Percentiles rank a stretch among this genome's conserved stretches.
phyloP scores from a whole-genome alignment of 2,113 vertebrate genomes.

The Malaclemys terrapin region DNA sequence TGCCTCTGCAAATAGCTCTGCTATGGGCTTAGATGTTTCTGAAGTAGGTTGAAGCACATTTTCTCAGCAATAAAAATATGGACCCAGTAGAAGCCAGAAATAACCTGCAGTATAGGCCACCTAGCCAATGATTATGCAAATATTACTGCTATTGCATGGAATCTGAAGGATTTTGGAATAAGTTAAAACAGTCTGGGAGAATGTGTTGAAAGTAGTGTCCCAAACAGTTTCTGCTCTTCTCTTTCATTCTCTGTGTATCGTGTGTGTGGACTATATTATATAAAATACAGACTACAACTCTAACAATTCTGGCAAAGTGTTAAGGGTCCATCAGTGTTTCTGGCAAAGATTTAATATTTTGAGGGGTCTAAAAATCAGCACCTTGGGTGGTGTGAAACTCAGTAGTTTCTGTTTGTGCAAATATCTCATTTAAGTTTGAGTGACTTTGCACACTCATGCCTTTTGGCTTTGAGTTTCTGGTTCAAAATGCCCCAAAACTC shows the following conservation, averaged over 20 bases:
- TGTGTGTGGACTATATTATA: background rate
- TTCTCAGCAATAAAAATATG: conserved; percentile 4
- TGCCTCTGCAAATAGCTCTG: background rate
- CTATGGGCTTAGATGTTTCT: background rate
- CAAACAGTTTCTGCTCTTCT: conserved; percentile 6
- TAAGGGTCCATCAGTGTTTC: background rate
- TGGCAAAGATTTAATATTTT: background rate
- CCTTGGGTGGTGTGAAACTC: background rate
- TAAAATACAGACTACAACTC: background rate
- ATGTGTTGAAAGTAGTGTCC: background rate
- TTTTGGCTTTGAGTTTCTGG: background rate
- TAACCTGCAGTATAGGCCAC: background rate
- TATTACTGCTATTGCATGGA: conserved; percentile 35
- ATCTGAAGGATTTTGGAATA: conserved; percentile 17
- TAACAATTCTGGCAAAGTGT: background rate
- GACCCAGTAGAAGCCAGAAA: background rate
- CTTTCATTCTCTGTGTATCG: background rate
- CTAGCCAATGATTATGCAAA: background rate
- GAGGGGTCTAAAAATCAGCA: background rate
- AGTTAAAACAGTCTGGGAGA: conserved; percentile 40
- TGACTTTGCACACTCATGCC: background rate
- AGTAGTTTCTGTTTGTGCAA: background rate
- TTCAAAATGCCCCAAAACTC: background rate
- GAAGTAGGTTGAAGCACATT: background rate
- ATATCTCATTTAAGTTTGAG: background rate